Percentiles rank a stretch among this genome's conserved stretches.
Evolutionary conservation across 2,888 invertebrate genomes (phyloP).

Genomic region (Ochropacha duplaris): DNA sequence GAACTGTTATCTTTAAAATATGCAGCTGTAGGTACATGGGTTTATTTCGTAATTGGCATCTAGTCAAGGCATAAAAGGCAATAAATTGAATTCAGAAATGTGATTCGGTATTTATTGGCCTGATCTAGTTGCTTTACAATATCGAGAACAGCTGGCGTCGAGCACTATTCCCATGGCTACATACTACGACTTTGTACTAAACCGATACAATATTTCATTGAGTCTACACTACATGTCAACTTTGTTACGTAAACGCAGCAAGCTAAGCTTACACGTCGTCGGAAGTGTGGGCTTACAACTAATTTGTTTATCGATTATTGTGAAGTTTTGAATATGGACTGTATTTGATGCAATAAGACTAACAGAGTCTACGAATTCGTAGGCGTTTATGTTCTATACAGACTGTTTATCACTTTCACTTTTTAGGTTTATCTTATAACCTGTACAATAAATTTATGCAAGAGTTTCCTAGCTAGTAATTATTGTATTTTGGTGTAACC

Average conservation of each 20-base stretch:
- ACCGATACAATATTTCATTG: constrained; percentile 5
- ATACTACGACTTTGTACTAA: constrained; percentile 5
- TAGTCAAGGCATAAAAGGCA: constrained; percentile 47
- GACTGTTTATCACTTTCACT: not conserved
- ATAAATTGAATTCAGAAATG: constrained; percentile 64
- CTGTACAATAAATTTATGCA: constrained; percentile 10
- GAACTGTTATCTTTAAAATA: not conserved
- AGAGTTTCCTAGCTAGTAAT: not conserved
- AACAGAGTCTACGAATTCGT: constrained; percentile 20
- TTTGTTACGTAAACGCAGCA: constrained; percentile 5
- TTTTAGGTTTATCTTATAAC: not conserved
- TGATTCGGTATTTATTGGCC: constrained; percentile 69
- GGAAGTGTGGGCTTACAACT: not conserved
- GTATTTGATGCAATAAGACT: constrained; percentile 17
- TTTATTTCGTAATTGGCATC: constrained; percentile 48
- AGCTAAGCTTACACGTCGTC: not conserved
- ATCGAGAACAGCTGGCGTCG: constrained; percentile 56
- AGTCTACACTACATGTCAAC: constrained; percentile 5
- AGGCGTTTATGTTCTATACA: constrained; percentile 12
- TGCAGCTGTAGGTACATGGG: constrained; percentile 6
- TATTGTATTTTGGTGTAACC: not conserved
- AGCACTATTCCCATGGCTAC: constrained; percentile 54
- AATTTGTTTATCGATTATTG: not conserved
- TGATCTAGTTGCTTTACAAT: constrained; percentile 56
- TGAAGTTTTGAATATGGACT: not conserved